phyloP scores from a whole-genome alignment of 2,113 vertebrate genomes.

The Gobio gobio region DNA sequence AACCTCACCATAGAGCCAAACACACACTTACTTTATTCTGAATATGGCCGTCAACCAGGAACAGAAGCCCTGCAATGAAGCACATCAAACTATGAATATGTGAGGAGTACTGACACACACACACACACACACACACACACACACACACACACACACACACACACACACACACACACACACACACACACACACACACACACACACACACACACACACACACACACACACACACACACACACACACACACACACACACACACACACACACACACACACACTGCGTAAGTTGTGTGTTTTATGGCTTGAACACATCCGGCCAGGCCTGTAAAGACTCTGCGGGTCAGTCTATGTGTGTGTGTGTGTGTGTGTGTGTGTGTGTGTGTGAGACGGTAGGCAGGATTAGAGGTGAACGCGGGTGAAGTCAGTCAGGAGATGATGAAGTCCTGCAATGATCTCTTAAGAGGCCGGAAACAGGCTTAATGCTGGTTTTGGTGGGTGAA shows the following conservation, averaged over 20 bases:
- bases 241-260: no score
- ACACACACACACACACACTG: no score
- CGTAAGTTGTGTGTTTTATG: neutral
- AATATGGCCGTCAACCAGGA: slow-evolving; percentile 99
- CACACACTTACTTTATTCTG: slow-evolving; percentile 94
- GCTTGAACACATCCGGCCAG: neutral
- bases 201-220: neutral
- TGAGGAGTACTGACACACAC: neutral
- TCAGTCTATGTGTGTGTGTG: no score
- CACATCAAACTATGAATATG: slow-evolving; percentile 2
- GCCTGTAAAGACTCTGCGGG: neutral
- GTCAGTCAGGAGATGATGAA: neutral
- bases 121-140: neutral
- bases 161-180: no score
- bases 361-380: no score
- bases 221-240: neutral
- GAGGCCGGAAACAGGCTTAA: slow-evolving; percentile 18
- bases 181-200: no score
- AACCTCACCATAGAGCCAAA: neutral
- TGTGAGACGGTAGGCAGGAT: neutral
- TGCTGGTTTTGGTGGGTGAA: neutral
- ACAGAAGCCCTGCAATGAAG: slow-evolving; percentile 87
- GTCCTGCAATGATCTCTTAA: slow-evolving; percentile 23
- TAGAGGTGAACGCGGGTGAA: neutral
- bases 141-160: neutral